A percentile compares a stretch with the other conserved stretches of the same genome.
These are phyloP conservation scores for Andrena trimmerana DNA, from an alignment of 2,888 invertebrate genomes.

Conservation along the genomic window DNA sequence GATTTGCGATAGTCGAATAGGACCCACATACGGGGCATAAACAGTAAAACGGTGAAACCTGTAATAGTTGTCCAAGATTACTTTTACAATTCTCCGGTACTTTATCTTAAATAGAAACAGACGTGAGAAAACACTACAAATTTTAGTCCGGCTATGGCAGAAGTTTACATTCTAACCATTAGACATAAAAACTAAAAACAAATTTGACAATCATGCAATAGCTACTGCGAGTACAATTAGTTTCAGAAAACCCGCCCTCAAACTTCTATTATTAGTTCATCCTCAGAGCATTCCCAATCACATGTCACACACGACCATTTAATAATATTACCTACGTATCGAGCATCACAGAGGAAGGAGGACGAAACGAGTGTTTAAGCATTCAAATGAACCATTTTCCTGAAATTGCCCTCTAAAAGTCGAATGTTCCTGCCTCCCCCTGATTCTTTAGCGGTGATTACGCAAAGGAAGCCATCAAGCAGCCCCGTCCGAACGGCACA, in stretches of 20 bases:
- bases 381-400: conserved; percentile 32
- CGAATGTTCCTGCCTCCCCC: not conserved
- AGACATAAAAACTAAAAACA: not conserved
- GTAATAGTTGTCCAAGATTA: no score
- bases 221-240: not conserved
- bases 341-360: not conserved
- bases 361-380: not conserved
- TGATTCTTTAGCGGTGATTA: not conserved
- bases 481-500: conserved; percentile 2
- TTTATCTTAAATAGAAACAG: not conserved
- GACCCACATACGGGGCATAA: no score
- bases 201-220: not conserved
- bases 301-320: not conserved
- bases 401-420: conserved; percentile 18
- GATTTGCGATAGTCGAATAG: no score
- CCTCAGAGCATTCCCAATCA: not conserved
- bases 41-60: no score
- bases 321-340: not conserved
- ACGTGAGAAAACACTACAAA: not conserved
- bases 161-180: no score
- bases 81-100: no score
- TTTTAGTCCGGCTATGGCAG: not conserved
- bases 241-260: not conserved
- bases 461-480: conserved; percentile 19
- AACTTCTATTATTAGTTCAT: not conserved